Base-by-base conservation (phyloP, 2,113 vertebrate species). In the Trichomycterus rosablanca region DNA sequence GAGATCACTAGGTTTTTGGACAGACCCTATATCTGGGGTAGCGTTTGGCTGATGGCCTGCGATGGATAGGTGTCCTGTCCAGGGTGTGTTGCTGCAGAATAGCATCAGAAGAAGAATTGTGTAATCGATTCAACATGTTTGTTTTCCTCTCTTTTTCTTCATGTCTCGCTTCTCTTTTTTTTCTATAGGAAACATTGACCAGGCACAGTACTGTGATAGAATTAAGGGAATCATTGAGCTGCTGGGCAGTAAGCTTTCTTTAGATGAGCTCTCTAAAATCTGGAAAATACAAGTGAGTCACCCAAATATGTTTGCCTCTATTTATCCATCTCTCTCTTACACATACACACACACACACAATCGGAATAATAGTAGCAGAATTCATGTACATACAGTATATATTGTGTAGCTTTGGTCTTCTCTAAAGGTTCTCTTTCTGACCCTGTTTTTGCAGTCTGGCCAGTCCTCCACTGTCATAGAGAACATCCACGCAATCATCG, bases 151-250 rank as follows among this genome's bases (percentile, higher is more conserved):
- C 11, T 16, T 18, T 48, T 7, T 49, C 39, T 58, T 28, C 11
- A 9, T 42, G 7, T 16, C 7, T 26, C 23, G 5, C 6, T 54
- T 2, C 5, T 40, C 14, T 40, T 34, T 2, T 48, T 3, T 34
- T 4, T 23, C 2, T 82, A 8, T 76, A 98, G 96, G 96, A 63
- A 99, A 99, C 70, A 99, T 98, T 83, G 96, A 98, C 78, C 96
- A 99, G 76, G 95, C 95, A 0, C 96, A 99, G 48, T 99, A 98
- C 79, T 99, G 96, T 87, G 95, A 98, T 76, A 91, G 95, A 67
- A 98, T 99, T 81, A 98, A 98, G 82, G 96, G 95, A 85, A 99
- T 99, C 79, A 98, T 99, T 82, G 96, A 99, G 81, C 86, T 98
- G 42, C 81, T 99, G 75, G 96, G 96, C 63, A 99, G 96, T 82